Evolutionary conservation across 2,113 vertebrate genomes (phyloP).

Genomic region (Atractosteus spatula): DNA sequence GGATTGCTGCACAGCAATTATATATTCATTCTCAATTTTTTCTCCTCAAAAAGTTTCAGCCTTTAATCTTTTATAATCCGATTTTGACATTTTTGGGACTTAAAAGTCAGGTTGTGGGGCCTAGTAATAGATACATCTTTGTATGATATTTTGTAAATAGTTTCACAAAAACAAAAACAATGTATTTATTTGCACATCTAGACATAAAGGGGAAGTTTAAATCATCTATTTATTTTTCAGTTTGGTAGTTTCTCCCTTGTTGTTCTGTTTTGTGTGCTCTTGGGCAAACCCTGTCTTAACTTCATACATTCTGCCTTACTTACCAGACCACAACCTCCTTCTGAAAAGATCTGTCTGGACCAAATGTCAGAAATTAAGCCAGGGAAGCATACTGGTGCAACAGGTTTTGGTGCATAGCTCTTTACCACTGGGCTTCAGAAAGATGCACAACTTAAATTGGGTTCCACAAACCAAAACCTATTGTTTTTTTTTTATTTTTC

Average conservation of each 20-base stretch:
- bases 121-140: constrained; percentile 25
- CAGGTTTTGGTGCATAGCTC: too few relatives aligned
- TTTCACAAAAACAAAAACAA: constrained; percentile 58
- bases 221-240: neutral
- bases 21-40: neutral
- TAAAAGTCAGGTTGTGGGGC: constrained; percentile 7
- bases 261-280: constrained; percentile 26
- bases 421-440: too few relatives aligned
- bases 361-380: neutral
- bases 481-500: too few relatives aligned
- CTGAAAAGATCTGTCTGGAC: neutral
- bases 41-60: neutral
- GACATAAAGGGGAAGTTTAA: constrained; percentile 31
- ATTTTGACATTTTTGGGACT: constrained; percentile 8
- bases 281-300: constrained; percentile 38
- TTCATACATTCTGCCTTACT: constrained; percentile 39
- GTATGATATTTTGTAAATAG: constrained; percentile 74
- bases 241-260: constrained; percentile 20
- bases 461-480: too few relatives aligned
- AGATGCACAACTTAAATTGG: too few relatives aligned
- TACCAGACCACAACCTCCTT: constrained; percentile 14
- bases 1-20: constrained; percentile 3
- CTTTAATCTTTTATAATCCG: neutral
- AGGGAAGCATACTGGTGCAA: neutral
- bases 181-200: constrained; percentile 70